Base-by-base conservation (phyloP, 2,888 invertebrate species). In the Drosophila kambysellisi region DNA sequence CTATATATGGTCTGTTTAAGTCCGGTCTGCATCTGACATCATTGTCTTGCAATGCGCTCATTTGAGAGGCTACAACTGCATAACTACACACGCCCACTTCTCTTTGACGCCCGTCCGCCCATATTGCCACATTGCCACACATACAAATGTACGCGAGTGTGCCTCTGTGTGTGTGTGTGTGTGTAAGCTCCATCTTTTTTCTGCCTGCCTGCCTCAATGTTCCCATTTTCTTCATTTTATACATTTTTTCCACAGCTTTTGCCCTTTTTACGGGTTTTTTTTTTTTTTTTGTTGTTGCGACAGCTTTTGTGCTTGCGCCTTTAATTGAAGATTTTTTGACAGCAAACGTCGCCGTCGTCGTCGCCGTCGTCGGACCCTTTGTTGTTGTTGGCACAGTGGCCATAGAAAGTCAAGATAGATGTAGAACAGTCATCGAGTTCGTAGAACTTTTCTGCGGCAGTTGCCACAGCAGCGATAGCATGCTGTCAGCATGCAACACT, bases 251-350 rank as follows among this genome's bases (percentile, higher is more conserved):
- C 39, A 63, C 62, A 29, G 58, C 59, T 64, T 70, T 64, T 43
- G 53, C 58, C 48, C 70, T 69, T 67, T 70, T 75, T 68, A 46
- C 8, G 15, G 30, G 15, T 37, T 37, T 74, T 59, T 48, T 50
- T 37, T 37, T 74, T 59, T 48, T 50, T 66, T 67, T 63, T 70
- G 65, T 63, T 70, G 65, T 64, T 70, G 85, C 79, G 60, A 76
- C 79, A 73, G 88, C 88, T 88, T 85, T 85, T 85, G 85, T 85
- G 88, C 88, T 83, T 78, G 70, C 81, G 85, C 86, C 86, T 85
- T 85, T 85, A 85, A 85, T 85, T 85, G 85, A 85, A 85, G 85
- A 85, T 85, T 85, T 85, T 85, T 85, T 88, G 88, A 85, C 85
- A 85, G 85, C 85, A 80, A 85, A 85, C 80, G 81, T 80, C n/a